phyloP scores from a whole-genome alignment of 2,113 vertebrate species.

The Notothenia rossii region DNA sequence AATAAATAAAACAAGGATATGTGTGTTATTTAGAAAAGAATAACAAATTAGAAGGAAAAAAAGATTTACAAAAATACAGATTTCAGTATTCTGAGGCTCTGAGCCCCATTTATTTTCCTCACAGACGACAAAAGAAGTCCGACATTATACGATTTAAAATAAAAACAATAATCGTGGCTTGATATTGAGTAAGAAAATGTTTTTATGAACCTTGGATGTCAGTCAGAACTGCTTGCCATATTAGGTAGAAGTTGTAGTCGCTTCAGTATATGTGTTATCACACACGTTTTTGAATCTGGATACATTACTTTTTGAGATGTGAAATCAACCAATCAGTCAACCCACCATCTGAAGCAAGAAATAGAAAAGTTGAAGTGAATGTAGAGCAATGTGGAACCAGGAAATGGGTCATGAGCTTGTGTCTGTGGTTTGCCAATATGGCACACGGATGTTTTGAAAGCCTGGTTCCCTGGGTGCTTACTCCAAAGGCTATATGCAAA shows the following conservation, averaged over 20 bases:
- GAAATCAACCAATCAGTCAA: slow-evolving; percentile 13
- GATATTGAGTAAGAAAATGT: too few relatives aligned
- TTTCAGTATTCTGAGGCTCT: too few relatives aligned
- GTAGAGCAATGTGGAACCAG: slow-evolving; percentile 12
- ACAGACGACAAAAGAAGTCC: too few relatives aligned
- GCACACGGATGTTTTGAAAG: slow-evolving; percentile 45
- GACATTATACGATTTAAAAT: too few relatives aligned
- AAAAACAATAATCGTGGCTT: too few relatives aligned
- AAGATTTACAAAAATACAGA: too few relatives aligned
- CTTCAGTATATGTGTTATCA: not conserved
- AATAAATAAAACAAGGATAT: too few relatives aligned
- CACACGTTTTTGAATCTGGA: slow-evolving; percentile 7
- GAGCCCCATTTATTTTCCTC: too few relatives aligned
- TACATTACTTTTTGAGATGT: not conserved
- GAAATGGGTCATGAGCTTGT: slow-evolving; percentile 55
- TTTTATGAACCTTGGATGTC: not conserved
- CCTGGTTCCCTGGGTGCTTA: slow-evolving; percentile 32
- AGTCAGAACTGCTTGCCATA: not conserved
- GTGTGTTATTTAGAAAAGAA: too few relatives aligned
- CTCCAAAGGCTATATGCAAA: slow-evolving; percentile 30
- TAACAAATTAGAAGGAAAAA: too few relatives aligned
- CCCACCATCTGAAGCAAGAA: not conserved
- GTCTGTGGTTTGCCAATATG: slow-evolving; percentile 48
- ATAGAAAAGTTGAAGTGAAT: slow-evolving; percentile 18
- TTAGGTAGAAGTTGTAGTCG: not conserved